Percentiles rank a stretch among this genome's conserved stretches.
Conservation (phyloP, 2,888 invertebrate species). For the Tethea ocularis region DNA sequence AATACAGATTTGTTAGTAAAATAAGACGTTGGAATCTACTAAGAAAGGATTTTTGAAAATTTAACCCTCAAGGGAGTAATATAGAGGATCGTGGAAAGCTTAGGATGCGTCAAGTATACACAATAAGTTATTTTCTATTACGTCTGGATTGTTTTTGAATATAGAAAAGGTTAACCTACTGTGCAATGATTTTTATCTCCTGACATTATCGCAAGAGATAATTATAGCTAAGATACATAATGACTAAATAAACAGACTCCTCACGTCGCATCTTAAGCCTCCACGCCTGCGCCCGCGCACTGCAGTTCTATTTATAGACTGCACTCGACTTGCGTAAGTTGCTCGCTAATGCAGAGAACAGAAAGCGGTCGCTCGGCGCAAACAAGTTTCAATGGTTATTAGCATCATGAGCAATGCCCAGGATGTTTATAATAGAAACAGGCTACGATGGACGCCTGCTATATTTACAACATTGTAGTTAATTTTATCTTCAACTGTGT, state of each 20-base stretch:
- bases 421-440: background rate
- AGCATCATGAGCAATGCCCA: background rate
- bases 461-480: slow-evolving; percentile 1
- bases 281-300: slow-evolving; percentile 6
- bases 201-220: background rate
- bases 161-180: background rate
- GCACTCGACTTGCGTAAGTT: slow-evolving; percentile 29
- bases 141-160: background rate
- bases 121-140: background rate
- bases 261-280: slow-evolving; percentile 1
- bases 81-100: no score
- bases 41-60: no score
- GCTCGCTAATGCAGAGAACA: slow-evolving; percentile 13
- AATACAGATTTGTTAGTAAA: no score
- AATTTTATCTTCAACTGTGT: background rate
- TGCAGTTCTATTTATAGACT: slow-evolving; percentile 28
- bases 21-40: no score
- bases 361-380: slow-evolving; percentile 30
- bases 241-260: background rate
- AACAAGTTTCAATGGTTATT: slow-evolving; percentile 23
- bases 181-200: background rate
- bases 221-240: background rate
- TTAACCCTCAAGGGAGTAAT: no score
- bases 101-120: no score
- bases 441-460: background rate